Evolutionary conservation across 2,113 vertebrate genomes (phyloP).

Genomic region (Nibea coibor): DNA sequence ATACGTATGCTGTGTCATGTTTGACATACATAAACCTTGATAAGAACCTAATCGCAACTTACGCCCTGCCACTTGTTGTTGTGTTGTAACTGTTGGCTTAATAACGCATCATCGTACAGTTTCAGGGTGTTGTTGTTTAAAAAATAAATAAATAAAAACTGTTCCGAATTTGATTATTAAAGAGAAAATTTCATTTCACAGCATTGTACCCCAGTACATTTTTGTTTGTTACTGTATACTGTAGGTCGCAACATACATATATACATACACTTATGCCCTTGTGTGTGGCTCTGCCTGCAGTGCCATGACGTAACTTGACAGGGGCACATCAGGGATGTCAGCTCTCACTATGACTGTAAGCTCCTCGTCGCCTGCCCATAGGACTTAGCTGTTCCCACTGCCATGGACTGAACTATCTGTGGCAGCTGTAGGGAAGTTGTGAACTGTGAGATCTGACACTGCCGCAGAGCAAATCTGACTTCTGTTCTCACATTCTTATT

Average conservation of each 20-base stretch:
- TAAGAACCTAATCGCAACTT: too few relatives aligned
- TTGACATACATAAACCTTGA: too few relatives aligned
- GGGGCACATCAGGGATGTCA: constrained; percentile 19
- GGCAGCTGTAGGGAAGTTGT: constrained; percentile 14
- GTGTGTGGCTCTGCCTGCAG: constrained; percentile 15
- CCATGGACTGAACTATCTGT: constrained; percentile 16
- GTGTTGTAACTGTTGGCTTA: not conserved
- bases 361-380: constrained; percentile 40
- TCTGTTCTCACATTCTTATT: not conserved
- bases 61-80: too few relatives aligned
- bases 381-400: constrained; percentile 47
- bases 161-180: too few relatives aligned
- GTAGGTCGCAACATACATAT: not conserved
- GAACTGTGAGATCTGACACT: not conserved
- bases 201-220: not conserved
- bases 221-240: too few relatives aligned
- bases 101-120: not conserved
- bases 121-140: not conserved
- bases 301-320: constrained; percentile 47
- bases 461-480: not conserved
- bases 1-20: too few relatives aligned
- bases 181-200: not conserved
- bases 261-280: constrained; percentile 9
- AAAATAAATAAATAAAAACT: too few relatives aligned
- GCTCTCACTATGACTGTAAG: constrained; percentile 38